Base-by-base conservation (phyloP, 2,888 invertebrate species). In the Caenorhabditis sp. region DNA sequence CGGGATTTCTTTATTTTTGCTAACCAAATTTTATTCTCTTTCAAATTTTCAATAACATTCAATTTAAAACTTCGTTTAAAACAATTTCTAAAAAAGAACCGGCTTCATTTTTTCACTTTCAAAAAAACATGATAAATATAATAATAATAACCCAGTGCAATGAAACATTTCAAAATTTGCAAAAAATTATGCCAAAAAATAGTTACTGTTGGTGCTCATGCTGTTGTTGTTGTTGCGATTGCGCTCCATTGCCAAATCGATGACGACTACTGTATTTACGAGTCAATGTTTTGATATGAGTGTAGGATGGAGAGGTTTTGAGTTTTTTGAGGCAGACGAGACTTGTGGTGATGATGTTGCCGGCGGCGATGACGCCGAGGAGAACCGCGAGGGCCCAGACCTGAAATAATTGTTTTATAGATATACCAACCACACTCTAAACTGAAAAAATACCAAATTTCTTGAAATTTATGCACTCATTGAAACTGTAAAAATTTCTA, bases 341-440 rank as follows among this genome's bases (percentile, higher is more conserved):
- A 43, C 76, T 66, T 1, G 85, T 85, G 8, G 87, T 87, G 21
- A 78, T 70, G 36, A 84, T 76, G 72, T 87, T 87, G 57, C 87
- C 87, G 43, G 78, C 67, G 53, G 83, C 80, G 59, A 87, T 77
- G 17, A 83, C 50, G 53, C 82, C 74, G 74, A 87, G 87, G 14
- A 87, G 77, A 10, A 80, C n/a, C 14, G 78, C 74, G 17, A 85
- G 75, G 1, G 84, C 84, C 62, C 80, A 66, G 0, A 87, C 85
- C 82, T 83, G 69, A 0, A 73, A 71, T n/a, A n/a, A n/a, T n/a
- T n/a, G n/a, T n/a, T n/a, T n/a, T n/a, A n/a, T n/a, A n/a, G n/a
- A n/a, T n/a, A n/a, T n/a, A n/a, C n/a, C n/a, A n/a, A n/a, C n/a
- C n/a, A n/a, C n/a, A n/a, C n/a, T n/a, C n/a, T n/a, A n/a, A n/a